Base-by-base conservation (phyloP, 1,140 invertebrate species). In the Colletes latitarsis region DNA sequence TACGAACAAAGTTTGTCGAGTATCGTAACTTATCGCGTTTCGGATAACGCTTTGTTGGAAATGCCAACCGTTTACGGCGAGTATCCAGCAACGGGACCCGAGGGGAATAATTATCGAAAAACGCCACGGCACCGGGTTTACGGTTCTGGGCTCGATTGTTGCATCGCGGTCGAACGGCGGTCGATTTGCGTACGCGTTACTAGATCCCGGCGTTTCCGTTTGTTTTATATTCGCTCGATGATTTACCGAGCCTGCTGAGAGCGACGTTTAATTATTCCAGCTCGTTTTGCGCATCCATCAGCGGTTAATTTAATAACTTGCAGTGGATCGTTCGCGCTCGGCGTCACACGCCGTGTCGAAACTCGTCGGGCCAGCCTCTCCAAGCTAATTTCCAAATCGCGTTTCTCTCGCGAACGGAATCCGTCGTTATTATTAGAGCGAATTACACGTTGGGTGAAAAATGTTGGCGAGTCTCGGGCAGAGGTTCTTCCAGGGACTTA, bases 191-290 rank as follows among this genome's bases (percentile, higher is more conserved):
- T 74, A 46, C 72, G 30, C 60, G 19, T 74, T 41, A 53, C 57
- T 19, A 49, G 21, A 46, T 8, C 57, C 46, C 30, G 30, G 30
- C 58, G 58, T 15, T 49, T 52, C 30, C 49, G 49, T 75, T 75
- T 75, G 73, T 75, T 75, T 75, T 75, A 75, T 64, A 75, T 75
- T 75, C 64, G 73, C 30, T 4, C 60, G 72, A 75, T 75, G 72
- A 75, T 75, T 64, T 60, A 64, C 72, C 60, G 60, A 41, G 30
- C 17, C 60, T 49, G n/a, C 17, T 66, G 60, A 75, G 60, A 75
- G 60, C 39, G 62, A 75, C 64, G 55, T 58, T 77, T 77, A 69
- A 77, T 77, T 77, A 60, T 60, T 69, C 64, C 43, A 19, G 53
- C 75, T 46, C 53, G 64, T 58, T 69, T 68, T 58, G 64, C 73